Evolutionary conservation across 2,888 invertebrate genomes (phyloP).

Genomic region (Mesochorus sp.): DNA sequence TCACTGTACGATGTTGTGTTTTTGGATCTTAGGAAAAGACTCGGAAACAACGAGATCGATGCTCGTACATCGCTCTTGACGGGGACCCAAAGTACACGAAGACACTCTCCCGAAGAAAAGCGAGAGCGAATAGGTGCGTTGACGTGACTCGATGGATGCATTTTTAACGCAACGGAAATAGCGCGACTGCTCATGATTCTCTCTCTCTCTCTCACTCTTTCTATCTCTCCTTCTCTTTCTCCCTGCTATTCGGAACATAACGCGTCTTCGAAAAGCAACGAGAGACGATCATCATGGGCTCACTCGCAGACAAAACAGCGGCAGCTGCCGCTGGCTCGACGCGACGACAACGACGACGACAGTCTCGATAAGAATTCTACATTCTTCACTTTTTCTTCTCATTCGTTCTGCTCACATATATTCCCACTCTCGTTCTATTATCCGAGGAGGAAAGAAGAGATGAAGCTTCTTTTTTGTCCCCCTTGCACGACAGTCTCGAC

Average conservation of each 20-base stretch:
- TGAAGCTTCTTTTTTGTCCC: slow-evolving; percentile 6
- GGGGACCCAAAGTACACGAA: slow-evolving; percentile 28
- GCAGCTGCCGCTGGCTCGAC: slow-evolving; percentile 73
- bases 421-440: neutral
- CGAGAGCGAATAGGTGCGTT: slow-evolving; percentile 71
- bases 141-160: slow-evolving; percentile 78
- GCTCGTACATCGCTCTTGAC: slow-evolving; percentile 32
- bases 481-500: slow-evolving; percentile 1
- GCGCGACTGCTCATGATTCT: slow-evolving; percentile 69
- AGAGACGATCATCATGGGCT: slow-evolving; percentile 51
- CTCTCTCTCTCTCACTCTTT: slow-evolving; percentile 3
- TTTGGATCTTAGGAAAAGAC: neutral
- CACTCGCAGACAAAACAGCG: slow-evolving; percentile 75
- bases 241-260: slow-evolving; percentile 67
- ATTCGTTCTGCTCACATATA: slow-evolving; percentile 46
- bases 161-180: slow-evolving; percentile 81
- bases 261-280: slow-evolving; percentile 61
- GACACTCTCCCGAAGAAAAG: slow-evolving; percentile 29
- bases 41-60: slow-evolving; percentile 49
- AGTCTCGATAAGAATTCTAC: slow-evolving; percentile 64
- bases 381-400: slow-evolving; percentile 58
- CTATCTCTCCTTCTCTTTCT: slow-evolving; percentile 20
- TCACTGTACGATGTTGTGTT: slow-evolving; percentile 1
- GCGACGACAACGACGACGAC: slow-evolving; percentile 65
- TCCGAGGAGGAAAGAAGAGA: slow-evolving; percentile 24